phyloP scores from a whole-genome alignment of 2,888 invertebrate genomes.

The Oligia fasciuncula region DNA sequence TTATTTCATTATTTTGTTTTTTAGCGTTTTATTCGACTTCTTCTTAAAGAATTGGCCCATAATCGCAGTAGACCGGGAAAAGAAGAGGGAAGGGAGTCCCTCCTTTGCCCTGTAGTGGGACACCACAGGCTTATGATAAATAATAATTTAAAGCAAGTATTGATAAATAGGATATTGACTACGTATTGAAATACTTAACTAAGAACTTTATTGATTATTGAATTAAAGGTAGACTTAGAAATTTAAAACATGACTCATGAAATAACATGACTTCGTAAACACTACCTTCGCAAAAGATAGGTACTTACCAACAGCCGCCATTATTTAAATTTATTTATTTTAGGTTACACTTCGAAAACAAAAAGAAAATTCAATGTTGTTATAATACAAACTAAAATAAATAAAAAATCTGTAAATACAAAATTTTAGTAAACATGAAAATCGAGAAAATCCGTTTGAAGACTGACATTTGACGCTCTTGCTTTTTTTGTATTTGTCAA shows the following conservation, averaged over 20 bases:
- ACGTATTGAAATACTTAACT: neutral
- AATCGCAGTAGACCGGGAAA: neutral
- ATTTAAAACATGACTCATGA: neutral
- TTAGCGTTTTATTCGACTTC: too few relatives aligned
- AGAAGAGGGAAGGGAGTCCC: neutral
- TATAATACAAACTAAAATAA: slow-evolving; percentile 64
- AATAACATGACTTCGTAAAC: neutral
- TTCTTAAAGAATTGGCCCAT: neutral
- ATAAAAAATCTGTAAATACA: slow-evolving; percentile 67
- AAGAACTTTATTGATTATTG: neutral
- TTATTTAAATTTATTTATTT: slow-evolving; percentile 18
- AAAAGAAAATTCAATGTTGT: slow-evolving; percentile 3
- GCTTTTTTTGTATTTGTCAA: slow-evolving; percentile 20
- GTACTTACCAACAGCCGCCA: slow-evolving; percentile 45
- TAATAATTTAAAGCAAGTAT: neutral
- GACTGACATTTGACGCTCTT: slow-evolving; percentile 52
- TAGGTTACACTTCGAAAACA: slow-evolving; percentile 9
- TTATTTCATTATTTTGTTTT: neutral
- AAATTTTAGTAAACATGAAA: slow-evolving; percentile 72
- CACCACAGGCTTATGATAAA: neutral
- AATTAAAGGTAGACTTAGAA: neutral
- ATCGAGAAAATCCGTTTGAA: slow-evolving; percentile 59
- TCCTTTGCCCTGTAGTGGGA: neutral
- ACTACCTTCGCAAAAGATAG: slow-evolving; percentile 2
- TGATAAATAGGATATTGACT: neutral